A percentile compares a stretch with the other conserved stretches of the same genome.
Conservation (phyloP, 2,888 invertebrate genomes). For the Tetranychus piercei region DNA sequence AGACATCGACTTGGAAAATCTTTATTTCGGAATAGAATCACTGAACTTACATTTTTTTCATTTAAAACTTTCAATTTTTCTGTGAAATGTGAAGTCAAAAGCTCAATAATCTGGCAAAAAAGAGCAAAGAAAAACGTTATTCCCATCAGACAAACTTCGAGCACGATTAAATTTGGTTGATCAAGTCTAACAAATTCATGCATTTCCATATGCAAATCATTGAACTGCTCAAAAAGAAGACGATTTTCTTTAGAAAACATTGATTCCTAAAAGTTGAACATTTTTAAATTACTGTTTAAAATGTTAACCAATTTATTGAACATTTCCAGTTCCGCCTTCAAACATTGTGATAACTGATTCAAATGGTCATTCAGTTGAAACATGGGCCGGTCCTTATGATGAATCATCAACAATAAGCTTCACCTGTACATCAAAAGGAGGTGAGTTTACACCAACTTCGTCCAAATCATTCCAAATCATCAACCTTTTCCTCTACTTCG, state of each 20-base stretch:
- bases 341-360: not conserved
- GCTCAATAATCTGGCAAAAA: not conserved
- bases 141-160: too few relatives aligned
- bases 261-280: not conserved
- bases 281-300: not conserved
- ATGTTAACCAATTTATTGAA: not conserved
- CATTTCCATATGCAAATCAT: too few relatives aligned
- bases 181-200: too few relatives aligned
- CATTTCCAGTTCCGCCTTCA: not conserved
- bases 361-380: not conserved
- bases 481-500: too few relatives aligned
- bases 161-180: too few relatives aligned
- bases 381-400: not conserved
- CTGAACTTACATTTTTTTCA: not conserved
- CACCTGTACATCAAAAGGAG: conserved; percentile 2
- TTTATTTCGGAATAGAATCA: not conserved
- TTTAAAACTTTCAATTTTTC: not conserved
- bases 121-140: not conserved
- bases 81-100: not conserved
- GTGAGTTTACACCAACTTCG: not conserved
- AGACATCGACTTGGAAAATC: too few relatives aligned
- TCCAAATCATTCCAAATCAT: not conserved
- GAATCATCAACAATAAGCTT: not conserved
- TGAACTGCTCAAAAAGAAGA: too few relatives aligned
- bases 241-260: not conserved